phyloP scores from a whole-genome alignment of 2,113 vertebrate genomes.

The Taxidea taxus region DNA sequence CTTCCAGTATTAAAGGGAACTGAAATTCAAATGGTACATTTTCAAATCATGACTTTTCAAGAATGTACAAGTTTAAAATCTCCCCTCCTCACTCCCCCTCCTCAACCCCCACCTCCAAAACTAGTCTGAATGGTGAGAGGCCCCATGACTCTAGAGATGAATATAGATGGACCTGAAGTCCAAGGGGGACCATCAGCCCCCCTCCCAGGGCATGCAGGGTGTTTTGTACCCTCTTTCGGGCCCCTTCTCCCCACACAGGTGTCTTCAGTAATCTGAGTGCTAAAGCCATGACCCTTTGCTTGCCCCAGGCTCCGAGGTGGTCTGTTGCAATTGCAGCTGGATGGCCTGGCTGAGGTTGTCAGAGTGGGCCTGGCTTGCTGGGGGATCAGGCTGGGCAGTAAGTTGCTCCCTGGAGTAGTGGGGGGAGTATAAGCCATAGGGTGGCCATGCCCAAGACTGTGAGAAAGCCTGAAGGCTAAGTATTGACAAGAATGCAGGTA shows the following conservation, averaged over 20 bases:
- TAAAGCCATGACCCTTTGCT: background rate
- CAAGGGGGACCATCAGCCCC: background rate
- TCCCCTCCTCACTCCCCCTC: background rate
- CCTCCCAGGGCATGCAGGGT: background rate
- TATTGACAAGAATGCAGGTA: background rate
- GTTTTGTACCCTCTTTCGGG: no score
- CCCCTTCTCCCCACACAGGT: background rate
- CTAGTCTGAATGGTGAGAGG: background rate
- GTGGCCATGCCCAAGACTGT: background rate
- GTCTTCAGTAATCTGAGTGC: background rate
- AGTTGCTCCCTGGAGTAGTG: background rate
- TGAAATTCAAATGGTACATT: constrained; percentile 7
- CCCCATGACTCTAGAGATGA: background rate
- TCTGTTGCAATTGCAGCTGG: background rate
- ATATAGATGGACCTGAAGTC: background rate
- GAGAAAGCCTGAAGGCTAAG: background rate
- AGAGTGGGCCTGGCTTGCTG: background rate
- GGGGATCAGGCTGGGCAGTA: background rate
- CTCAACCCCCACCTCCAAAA: background rate
- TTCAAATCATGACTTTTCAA: constrained; percentile 28
- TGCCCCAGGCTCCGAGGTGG: background rate
- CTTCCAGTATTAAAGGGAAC: background rate
- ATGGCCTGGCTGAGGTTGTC: background rate
- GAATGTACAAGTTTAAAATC: background rate
- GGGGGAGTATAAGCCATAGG: background rate